A percentile compares a stretch with the other conserved stretches of the same genome.
phyloP scores from a whole-genome alignment of 2,797 vertebrate species.

The Coregonus ussuriensis region DNA sequence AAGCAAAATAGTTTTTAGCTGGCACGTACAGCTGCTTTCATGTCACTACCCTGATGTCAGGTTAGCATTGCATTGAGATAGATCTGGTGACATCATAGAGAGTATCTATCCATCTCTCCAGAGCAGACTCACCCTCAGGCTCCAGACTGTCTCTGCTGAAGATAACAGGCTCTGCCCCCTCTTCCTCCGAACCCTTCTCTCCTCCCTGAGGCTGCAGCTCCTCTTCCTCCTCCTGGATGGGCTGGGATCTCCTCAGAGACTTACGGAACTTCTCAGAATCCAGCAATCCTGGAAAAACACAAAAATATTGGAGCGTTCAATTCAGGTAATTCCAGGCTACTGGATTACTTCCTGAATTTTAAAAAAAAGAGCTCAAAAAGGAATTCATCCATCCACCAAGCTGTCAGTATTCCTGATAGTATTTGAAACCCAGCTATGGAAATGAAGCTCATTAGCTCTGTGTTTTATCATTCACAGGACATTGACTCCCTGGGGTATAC shows the following conservation, averaged over 20 bases:
- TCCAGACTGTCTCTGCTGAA: constrained; percentile 79
- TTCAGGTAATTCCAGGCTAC: no score
- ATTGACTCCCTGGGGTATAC: no score
- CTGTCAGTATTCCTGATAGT: no score
- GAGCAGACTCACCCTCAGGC: constrained; percentile 73
- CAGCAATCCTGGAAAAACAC: constrained; percentile 42
- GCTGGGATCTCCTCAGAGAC: constrained; percentile 69
- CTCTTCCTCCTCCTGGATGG: constrained; percentile 69
- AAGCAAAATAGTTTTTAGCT: no score
- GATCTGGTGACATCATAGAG: no score
- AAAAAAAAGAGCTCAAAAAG: no score
- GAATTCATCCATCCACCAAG: no score
- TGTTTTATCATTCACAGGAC: no score
- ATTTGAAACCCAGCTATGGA: no score
- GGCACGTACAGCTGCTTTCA: background rate
- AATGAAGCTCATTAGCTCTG: no score
- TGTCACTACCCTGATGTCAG: background rate
- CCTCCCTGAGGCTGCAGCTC: constrained; percentile 42
- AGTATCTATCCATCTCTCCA: background rate
- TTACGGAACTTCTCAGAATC: constrained; percentile 72
- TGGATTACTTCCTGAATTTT: no score
- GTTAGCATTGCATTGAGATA: background rate
- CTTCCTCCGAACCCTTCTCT: constrained; percentile 54
- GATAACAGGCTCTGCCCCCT: constrained; percentile 47
- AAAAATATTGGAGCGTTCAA: background rate